Conservation (phyloP, 35 echinoderm and acorn worm species). For the Chiridota heheva region DNA sequence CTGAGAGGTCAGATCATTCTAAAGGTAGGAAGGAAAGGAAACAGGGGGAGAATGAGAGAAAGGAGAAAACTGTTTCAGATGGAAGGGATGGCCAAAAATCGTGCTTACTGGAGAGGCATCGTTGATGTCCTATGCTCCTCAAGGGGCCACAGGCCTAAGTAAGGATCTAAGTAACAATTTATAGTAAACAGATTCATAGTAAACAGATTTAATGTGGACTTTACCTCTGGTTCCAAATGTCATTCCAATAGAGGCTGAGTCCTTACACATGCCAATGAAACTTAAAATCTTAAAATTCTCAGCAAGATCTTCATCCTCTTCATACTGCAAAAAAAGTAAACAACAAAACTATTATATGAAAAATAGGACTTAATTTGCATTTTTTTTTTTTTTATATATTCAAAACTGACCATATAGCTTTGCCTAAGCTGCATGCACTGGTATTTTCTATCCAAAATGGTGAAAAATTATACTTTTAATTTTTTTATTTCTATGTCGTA, state of each 20-base stretch:
- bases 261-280: conserved; percentile 84
- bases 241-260: conserved; percentile 59
- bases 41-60: too few relatives aligned
- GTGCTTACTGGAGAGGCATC: too few relatives aligned
- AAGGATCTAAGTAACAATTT: too few relatives aligned
- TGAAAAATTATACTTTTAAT: not conserved
- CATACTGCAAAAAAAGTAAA: conserved; percentile 38
- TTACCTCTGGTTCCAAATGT: conserved; percentile 83
- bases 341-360: too few relatives aligned
- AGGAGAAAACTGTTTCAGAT: too few relatives aligned
- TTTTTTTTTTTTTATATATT: not conserved
- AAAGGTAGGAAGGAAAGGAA: too few relatives aligned
- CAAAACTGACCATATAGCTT: not conserved
- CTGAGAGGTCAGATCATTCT: too few relatives aligned
- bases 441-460: not conserved
- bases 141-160: too few relatives aligned
- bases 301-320: conserved; percentile 72
- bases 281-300: conserved; percentile 91
- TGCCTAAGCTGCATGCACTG: not conserved
- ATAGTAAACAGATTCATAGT: too few relatives aligned
- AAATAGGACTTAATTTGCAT: not conserved
- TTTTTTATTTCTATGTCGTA: not conserved
- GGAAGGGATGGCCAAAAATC: too few relatives aligned
- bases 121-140: too few relatives aligned
- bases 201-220: not conserved